Conservation (phyloP, 2,113 vertebrate species). For the Pleuronectes platessa region DNA sequence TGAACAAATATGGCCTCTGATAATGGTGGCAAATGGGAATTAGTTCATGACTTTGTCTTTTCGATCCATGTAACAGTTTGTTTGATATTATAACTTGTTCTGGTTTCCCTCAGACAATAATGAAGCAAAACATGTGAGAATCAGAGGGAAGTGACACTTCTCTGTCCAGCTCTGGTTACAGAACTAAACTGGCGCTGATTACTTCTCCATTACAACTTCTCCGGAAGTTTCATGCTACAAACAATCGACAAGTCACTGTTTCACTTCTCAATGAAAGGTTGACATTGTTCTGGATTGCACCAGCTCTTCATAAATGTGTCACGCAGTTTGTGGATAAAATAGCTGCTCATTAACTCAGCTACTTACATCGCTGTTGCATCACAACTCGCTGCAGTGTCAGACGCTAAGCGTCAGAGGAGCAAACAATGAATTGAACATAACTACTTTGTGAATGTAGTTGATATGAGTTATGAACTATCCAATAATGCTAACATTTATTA, state of each 20-base stretch:
- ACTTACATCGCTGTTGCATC: not conserved
- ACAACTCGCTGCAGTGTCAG: not conserved
- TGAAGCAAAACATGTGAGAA: not conserved
- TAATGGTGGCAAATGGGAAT: not conserved
- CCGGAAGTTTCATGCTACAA: not conserved
- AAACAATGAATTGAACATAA: not conserved
- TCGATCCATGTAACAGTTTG: not conserved
- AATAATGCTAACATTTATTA: too few species aligned
- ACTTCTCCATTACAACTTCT: not conserved
- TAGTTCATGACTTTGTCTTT: not conserved
- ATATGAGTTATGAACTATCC: too few species aligned
- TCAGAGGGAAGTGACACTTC: conserved; percentile 13
- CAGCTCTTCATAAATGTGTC: conserved; percentile 19
- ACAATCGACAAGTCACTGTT: not conserved
- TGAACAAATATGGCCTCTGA: not conserved
- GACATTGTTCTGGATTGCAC: not conserved
- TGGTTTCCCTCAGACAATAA: not conserved
- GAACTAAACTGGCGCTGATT: not conserved
- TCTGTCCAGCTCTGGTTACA: not conserved
- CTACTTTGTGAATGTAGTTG: too few species aligned
- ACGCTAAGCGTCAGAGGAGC: not conserved
- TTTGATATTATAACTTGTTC: conserved; percentile 3
- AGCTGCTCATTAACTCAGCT: not conserved
- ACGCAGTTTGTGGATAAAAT: not conserved
- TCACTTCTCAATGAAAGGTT: not conserved